phyloP scores from a whole-genome alignment of 2,888 invertebrate species.

The Drosophila niveifrons region DNA sequence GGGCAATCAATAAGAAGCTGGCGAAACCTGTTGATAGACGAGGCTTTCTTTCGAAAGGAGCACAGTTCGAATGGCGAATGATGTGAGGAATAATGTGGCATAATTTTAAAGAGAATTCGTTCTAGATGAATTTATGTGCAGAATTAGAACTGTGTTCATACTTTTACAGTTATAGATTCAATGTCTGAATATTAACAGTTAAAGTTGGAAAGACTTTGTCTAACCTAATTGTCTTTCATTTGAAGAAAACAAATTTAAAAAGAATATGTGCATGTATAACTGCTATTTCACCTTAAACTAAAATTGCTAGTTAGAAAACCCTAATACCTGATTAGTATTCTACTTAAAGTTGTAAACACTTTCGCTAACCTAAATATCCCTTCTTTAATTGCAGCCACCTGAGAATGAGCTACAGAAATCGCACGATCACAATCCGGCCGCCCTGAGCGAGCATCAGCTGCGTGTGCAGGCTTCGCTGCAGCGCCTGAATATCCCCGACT shows the following conservation, averaged over 20 bases:
- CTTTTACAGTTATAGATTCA: too few relatives aligned
- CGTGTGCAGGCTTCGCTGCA: conserved; percentile 97
- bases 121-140: too few relatives aligned
- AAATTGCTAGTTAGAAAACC: too few relatives aligned
- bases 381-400: conserved; percentile 89
- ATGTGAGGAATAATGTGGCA: neutral
- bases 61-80: neutral
- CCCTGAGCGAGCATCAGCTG: conserved; percentile 96
- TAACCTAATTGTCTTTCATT: too few relatives aligned
- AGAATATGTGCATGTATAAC: too few relatives aligned
- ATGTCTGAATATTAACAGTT: too few relatives aligned
- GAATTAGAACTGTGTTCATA: too few relatives aligned
- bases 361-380: neutral
- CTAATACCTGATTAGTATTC: too few relatives aligned
- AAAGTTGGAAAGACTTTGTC: too few relatives aligned
- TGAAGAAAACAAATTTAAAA: too few relatives aligned
- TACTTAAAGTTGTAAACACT: neutral
- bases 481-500: conserved; percentile 97
- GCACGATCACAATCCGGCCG: conserved; percentile 87
- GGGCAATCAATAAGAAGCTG: conserved; percentile 18
- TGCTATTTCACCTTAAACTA: too few relatives aligned
- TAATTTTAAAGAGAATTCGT: too few relatives aligned
- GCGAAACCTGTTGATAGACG: conserved; percentile 40
- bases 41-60: neutral
- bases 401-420: conserved; percentile 96